Evolutionary conservation across 2,888 invertebrate species (phyloP), one percentile per base, ranked within the genome.

Genomic region (Trypoxylon attenuatum): DNA sequence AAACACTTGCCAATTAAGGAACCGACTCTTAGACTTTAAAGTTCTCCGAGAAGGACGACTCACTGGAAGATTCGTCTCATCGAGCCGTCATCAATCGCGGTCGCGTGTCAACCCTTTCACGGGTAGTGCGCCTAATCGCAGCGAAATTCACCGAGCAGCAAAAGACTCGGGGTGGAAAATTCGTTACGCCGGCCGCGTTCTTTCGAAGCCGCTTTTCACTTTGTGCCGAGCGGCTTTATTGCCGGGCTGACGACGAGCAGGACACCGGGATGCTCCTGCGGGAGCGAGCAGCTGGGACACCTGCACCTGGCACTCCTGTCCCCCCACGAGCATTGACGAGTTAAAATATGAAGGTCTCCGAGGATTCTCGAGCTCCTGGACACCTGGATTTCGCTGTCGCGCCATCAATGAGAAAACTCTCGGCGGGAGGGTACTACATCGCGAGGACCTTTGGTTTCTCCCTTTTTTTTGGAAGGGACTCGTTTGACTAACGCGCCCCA

Each of bases 21-120:
- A n/a, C n/a, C n/a, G n/a, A n/a, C n/a, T n/a, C n/a, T 33, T 33
- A 33, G 33, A 1, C 33, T 33, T 6, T 6, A 33, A 33, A 13
- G 10, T 4, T 13, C 10, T 13, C 33, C 13, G 13, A 10, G n/a
- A n/a, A n/a, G n/a, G n/a, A n/a, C 10, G 38, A 5, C 10, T 45
- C 45, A 18, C 15, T 13, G 25, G 25, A 45, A 25, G 23, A 45
- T 1, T 16, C 50, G 51, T 59, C 54, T 71, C 57, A 55, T 46
- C 61, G 53, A 58, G 33, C 18, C 47, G 52, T 69, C 66, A 67
- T 73, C 63, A 49, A 58, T 70, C 55, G 22, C 19, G 54, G 82
- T 79, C 82, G 78, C 82, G 80, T 80, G 81, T 81, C 80, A 79
- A 76, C 71, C 76, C 81, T 78, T 80, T 79, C 68, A 70, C 62